Evolutionary conservation across 1,140 invertebrate species (phyloP), one percentile per base, ranked within the genome.

Genomic region (Chelonus insularis): DNA sequence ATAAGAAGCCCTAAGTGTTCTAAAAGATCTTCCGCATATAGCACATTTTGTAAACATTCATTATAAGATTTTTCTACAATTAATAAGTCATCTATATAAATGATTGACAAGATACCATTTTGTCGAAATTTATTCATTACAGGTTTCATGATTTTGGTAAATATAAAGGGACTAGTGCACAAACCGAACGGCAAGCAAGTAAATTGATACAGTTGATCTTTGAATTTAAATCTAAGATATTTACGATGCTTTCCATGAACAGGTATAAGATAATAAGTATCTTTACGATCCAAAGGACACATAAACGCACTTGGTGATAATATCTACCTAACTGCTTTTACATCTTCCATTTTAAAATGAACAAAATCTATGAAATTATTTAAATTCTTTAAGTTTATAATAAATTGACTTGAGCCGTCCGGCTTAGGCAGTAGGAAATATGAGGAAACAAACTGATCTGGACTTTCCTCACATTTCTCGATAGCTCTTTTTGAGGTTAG

Each of bases 21-120:
- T 12, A 59, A 14, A 7, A 57, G 18, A 1, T 23, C 14, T 11
- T 2, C n/a, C 14, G 62, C 54, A n/a, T 9, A n/a, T 4, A n/a
- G 47, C 29, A 59, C 37, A 47, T 63, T 63, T 8, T 11, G 11
- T n/a, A 54, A 16, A 37, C 59, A 57, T 14, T 41, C 39, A 25
- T 57, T 16, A 20, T 52, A 51, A 14, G 45, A 18, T 9, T 36
- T 23, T 12, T 45, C 59, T n/a, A 62, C 9, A 9, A 54, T 32
- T 29, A 65, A n/a, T 2, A 61, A 25, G 25, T 65, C 59, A 12
- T 65, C 63, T 2, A 65, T 9, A 29, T 65, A 65, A 54, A 65
- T 23, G 0, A 65, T 55, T 23, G 55, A 57, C 4, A 45, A 18
- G 8, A 45, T 32, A 3, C 58, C 63, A 16, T 16, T 18, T 6